These are phyloP conservation scores for Latrodectus hesperus DNA, from an alignment of 2,888 invertebrate genomes.

Conservation along the genomic window DNA sequence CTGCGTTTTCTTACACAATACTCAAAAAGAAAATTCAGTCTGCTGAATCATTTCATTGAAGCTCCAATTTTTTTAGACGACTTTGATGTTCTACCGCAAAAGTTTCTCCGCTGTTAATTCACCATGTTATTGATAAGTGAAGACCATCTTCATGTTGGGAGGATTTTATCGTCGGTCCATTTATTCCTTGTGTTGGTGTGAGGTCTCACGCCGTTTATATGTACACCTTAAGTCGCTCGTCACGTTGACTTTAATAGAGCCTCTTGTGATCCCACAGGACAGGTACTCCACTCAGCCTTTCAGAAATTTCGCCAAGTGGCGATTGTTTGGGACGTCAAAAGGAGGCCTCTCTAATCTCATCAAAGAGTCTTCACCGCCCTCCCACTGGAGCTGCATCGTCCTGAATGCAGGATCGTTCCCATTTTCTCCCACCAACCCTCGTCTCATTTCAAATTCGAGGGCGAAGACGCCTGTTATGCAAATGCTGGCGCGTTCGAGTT, in stretches of 20 bases:
- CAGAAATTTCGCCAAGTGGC: background rate
- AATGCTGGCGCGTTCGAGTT: background rate
- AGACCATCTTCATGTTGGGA: too few species aligned
- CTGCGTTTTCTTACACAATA: too few species aligned
- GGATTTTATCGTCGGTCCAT: too few species aligned
- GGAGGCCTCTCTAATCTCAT: conserved; percentile 4
- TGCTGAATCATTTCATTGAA: too few species aligned
- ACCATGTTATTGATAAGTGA: too few species aligned
- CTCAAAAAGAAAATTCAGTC: too few species aligned
- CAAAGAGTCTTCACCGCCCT: background rate
- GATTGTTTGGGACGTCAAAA: conserved; percentile 2
- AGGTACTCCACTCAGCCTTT: background rate
- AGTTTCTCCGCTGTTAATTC: too few species aligned
- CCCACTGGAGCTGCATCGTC: background rate
- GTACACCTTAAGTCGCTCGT: background rate
- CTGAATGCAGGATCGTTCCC: background rate
- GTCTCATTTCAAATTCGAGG: background rate
- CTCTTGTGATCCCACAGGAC: background rate
- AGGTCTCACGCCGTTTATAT: too few species aligned
- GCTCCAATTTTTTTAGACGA: too few species aligned
- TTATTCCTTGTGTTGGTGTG: too few species aligned
- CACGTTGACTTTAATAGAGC: background rate
- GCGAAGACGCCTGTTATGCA: conserved; percentile 2
- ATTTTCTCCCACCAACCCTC: background rate
- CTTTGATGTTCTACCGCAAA: too few species aligned